Percentiles rank a stretch among this genome's conserved stretches.
Evolutionary conservation across 2,113 vertebrate genomes (phyloP).

Genomic region (Hydrochoerus hydrochaeris): DNA sequence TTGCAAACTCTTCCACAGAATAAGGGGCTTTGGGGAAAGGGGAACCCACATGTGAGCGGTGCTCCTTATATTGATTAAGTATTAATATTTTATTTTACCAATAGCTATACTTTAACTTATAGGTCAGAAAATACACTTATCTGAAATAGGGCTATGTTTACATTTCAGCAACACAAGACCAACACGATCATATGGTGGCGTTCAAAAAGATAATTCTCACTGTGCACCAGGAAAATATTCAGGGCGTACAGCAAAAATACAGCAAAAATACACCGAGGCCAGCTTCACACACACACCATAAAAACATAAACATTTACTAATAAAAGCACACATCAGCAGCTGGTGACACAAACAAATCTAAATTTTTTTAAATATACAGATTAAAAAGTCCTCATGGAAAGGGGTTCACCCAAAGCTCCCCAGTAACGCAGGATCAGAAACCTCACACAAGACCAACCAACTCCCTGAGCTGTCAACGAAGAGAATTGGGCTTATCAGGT

Average conservation of each 20-base stretch:
- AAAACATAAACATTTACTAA: background rate
- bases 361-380: background rate
- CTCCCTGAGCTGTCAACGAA: background rate
- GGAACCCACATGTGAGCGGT: fast-evolving
- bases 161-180: background rate
- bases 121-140: background rate
- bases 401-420: background rate
- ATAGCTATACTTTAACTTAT: background rate
- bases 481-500: background rate
- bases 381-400: background rate
- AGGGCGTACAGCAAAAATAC: too few relatives aligned
- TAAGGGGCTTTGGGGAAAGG: background rate
- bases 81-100: background rate
- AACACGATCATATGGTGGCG: too few relatives aligned
- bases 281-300: background rate
- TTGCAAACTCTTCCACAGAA: background rate
- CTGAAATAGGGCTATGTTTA: background rate
- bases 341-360: background rate
- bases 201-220: background rate
- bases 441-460: too few relatives aligned
- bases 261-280: background rate
- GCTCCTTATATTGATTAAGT: background rate
- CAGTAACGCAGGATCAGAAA: background rate
- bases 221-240: fast-evolving
- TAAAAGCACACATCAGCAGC: background rate